These are phyloP conservation scores for Paralichthys olivaceus DNA, from an alignment of 2,113 vertebrate species.

Conservation along the genomic window DNA sequence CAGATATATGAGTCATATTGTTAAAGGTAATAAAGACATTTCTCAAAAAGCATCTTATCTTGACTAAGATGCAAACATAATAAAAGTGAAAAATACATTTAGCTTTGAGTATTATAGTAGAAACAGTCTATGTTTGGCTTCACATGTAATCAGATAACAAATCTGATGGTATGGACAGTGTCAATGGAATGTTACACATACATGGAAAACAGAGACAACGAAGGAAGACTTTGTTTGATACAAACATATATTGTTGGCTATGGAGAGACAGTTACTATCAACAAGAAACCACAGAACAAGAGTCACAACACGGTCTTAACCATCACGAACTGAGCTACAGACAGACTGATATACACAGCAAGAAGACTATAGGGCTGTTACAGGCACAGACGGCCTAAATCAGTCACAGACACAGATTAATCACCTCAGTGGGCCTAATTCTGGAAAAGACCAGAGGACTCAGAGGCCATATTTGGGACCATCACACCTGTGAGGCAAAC, in stretches of 20 bases:
- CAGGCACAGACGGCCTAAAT: conserved; percentile 25
- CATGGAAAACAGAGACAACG: conserved; percentile 33
- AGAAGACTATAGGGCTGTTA: conserved; percentile 44
- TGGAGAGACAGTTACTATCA: conserved; percentile 13
- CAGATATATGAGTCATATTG: background rate
- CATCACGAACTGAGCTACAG: conserved; percentile 27
- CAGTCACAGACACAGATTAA: conserved; percentile 65
- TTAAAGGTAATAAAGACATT: background rate
- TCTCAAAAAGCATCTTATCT: too few relatives aligned
- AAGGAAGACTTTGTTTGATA: conserved; percentile 19
- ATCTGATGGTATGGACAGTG: background rate
- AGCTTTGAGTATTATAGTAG: too few relatives aligned
- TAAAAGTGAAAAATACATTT: background rate
- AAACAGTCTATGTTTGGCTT: too few relatives aligned
- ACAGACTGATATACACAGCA: conserved; percentile 24
- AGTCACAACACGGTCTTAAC: background rate
- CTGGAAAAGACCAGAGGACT: conserved; percentile 85
- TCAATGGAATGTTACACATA: conserved; percentile 29
- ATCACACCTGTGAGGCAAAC: conserved; percentile 82
- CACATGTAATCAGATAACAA: background rate
- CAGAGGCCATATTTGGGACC: conserved; percentile 78
- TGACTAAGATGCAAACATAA: too few relatives aligned
- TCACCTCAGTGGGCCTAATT: conserved; percentile 77
- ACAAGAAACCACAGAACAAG: conserved; percentile 5
- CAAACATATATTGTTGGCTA: conserved; percentile 19